Evolutionary conservation across 2,888 invertebrate genomes (phyloP).

Genomic region (Oeneis ivallda): DNA sequence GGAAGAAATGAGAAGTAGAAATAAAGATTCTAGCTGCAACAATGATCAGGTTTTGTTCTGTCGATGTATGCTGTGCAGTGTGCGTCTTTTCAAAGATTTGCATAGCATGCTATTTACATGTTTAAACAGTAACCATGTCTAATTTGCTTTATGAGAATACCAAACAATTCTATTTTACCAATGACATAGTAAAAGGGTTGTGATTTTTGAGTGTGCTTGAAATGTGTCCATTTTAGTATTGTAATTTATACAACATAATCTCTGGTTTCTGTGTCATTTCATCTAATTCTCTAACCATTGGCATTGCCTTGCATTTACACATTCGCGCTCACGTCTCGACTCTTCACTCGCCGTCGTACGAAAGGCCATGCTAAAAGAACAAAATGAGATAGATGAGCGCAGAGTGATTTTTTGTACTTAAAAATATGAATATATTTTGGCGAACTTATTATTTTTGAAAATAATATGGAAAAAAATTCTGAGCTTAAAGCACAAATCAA

Average conservation of each 20-base stretch:
- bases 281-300: slow-evolving; percentile 1
- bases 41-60: slow-evolving; percentile 68
- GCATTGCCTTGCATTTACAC: background rate
- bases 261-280: slow-evolving; percentile 6
- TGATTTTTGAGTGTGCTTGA: slow-evolving; percentile 22
- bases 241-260: slow-evolving; percentile 2
- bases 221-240: slow-evolving; percentile 19
- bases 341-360: too few relatives aligned
- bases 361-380: too few relatives aligned
- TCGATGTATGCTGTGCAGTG: slow-evolving; percentile 60
- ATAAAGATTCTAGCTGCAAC: slow-evolving; percentile 52
- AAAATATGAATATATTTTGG: too few relatives aligned
- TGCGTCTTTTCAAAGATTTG: slow-evolving; percentile 36
- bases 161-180: slow-evolving; percentile 1
- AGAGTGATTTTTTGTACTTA: too few relatives aligned
- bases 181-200: background rate
- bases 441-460: too few relatives aligned
- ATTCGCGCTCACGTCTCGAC: too few relatives aligned
- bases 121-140: slow-evolving; percentile 17
- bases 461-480: too few relatives aligned
- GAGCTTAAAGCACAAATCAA: too few relatives aligned
- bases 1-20: slow-evolving; percentile 69
- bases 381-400: too few relatives aligned
- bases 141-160: slow-evolving; percentile 8
- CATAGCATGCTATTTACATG: slow-evolving; percentile 29